These are phyloP conservation scores for Cossypha dichroa DNA, from an alignment of 2,797 vertebrate genomes.

Conservation along the genomic window DNA sequence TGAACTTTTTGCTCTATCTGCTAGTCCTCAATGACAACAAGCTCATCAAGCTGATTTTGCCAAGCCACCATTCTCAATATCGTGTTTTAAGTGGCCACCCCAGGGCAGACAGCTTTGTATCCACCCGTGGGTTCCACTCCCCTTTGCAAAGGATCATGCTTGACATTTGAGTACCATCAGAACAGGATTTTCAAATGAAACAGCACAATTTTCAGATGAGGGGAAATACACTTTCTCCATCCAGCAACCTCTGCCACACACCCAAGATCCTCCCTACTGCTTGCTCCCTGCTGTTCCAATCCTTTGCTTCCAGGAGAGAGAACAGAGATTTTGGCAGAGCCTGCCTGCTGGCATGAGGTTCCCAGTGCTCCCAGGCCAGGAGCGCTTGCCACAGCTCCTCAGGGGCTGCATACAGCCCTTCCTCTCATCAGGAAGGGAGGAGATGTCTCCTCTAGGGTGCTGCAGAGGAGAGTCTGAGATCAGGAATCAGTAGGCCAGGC, in stretches of 20 bases:
- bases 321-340: conserved; percentile 13
- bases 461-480: not conserved
- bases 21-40: not conserved
- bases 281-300: conserved; percentile 13
- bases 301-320: not conserved
- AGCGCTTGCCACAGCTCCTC: not conserved
- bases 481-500: not conserved
- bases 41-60: not conserved
- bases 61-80: not conserved
- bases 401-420: not conserved
- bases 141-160: not conserved
- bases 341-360: not conserved
- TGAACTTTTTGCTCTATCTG: not conserved
- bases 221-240: not conserved
- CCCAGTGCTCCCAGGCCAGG: not conserved
- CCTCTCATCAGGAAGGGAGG: conserved; percentile 3
- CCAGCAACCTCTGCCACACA: not conserved
- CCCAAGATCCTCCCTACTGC: not conserved
- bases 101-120: not conserved
- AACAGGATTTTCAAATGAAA: not conserved
- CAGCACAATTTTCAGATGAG: not conserved
- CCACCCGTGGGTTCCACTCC: not conserved
- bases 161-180: not conserved
- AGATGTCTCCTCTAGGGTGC: conserved; percentile 9
- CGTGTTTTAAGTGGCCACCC: not conserved